These are phyloP conservation scores for Chondrilla cf. caribensis DNA, from an alignment of 37 sponge, comb jelly and placozoan species.

Conservation along the genomic window DNA sequence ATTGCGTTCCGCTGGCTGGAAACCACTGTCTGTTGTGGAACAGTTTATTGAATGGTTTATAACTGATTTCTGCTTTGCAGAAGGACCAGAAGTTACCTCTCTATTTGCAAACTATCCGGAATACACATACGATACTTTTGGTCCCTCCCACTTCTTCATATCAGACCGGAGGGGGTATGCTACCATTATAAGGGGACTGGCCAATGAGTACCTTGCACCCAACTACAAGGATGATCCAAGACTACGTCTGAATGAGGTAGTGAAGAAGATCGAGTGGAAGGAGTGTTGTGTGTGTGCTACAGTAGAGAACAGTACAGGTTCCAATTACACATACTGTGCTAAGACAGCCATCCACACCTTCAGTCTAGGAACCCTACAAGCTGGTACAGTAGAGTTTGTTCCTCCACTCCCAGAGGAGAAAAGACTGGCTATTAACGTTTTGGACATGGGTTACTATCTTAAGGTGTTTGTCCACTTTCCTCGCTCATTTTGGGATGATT, in stretches of 20 bases:
- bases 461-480: constrained; percentile 41
- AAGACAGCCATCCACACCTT: constrained; percentile 43
- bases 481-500: constrained; percentile 41
- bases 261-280: constrained; percentile 39
- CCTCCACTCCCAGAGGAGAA: constrained; percentile 27
- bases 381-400: constrained; percentile 23
- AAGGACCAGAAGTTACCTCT: constrained; percentile 17
- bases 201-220: neutral
- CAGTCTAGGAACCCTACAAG: constrained; percentile 53
- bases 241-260: constrained; percentile 27
- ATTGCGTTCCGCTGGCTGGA: neutral
- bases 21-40: neutral
- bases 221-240: constrained; percentile 14
- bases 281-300: constrained; percentile 56
- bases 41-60: constrained; percentile 27
- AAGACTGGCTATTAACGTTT: constrained; percentile 20
- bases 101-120: neutral
- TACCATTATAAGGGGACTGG: constrained; percentile 6
- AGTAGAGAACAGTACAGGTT: neutral
- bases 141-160: constrained; percentile 12
- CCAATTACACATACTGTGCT: constrained; percentile 33
- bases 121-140: neutral
- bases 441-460: constrained; percentile 17
- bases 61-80: constrained; percentile 16
- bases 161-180: constrained; percentile 32